These are phyloP conservation scores for Cerceris rybyensis DNA, from an alignment of 2,888 invertebrate genomes.

Conservation along the genomic window DNA sequence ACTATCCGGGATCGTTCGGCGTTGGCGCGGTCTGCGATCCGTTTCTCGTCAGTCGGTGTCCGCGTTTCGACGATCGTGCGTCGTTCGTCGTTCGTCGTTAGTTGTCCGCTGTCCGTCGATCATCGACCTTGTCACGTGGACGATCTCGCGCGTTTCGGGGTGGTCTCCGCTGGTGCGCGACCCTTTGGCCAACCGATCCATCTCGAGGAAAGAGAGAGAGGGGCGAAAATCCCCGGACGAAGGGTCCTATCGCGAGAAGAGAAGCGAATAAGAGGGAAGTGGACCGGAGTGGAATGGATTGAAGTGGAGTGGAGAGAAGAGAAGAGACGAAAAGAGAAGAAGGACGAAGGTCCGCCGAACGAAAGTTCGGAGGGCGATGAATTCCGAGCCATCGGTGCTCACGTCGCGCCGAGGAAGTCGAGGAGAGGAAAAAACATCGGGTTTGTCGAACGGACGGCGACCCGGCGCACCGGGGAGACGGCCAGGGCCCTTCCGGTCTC, in stretches of 20 bases:
- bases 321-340: too few relatives aligned
- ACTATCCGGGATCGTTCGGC: constrained; percentile 8
- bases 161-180: too few relatives aligned
- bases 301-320: too few relatives aligned
- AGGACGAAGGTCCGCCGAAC: not conserved
- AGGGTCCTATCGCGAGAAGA: too few relatives aligned
- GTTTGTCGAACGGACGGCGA: not conserved
- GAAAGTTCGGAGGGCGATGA: not conserved
- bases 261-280: too few relatives aligned
- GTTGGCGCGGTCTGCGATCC: constrained; percentile 7
- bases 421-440: too few relatives aligned
- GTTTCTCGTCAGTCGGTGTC: constrained; percentile 22
- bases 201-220: too few relatives aligned
- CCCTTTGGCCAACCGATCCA: too few relatives aligned
- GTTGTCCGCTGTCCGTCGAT: constrained; percentile 1
- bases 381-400: not conserved
- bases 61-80: constrained; percentile 24
- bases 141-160: too few relatives aligned
- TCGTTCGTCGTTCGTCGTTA: not conserved
- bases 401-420: not conserved
- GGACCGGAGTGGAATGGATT: too few relatives aligned
- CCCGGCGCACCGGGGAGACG: not conserved
- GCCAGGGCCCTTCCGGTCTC: not conserved
- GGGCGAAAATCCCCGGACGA: too few relatives aligned
- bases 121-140: not conserved